Evolutionary conservation across 2,888 invertebrate genomes (phyloP), one percentile per base, ranked within the genome.

Genomic region (Gymnoscelis rufifasciata): DNA sequence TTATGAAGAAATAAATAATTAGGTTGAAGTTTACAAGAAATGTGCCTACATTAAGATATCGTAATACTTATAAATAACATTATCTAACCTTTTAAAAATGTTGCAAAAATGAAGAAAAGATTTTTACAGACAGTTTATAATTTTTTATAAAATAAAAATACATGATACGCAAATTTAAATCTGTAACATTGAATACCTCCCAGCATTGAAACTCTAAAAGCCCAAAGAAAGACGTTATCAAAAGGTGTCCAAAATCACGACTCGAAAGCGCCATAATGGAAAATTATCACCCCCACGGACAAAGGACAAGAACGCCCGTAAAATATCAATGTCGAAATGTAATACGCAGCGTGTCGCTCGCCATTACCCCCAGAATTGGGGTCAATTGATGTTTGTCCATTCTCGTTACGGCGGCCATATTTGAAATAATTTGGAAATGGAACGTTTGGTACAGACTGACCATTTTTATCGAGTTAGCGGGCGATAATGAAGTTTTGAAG

Each of bases 351-450:
- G 40, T 35, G 35, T 42, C 50, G 38, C 48, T 54, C 40, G 44
- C 57, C 55, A 57, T 57, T 57, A 57, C 53, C 59, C 52, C 39
- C 52, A 56, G 60, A 63, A 69, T 69, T 68, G 68, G 56, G 68
- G 68, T 69, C 68, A 69, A 69, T 68, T 69, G 70, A 57, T 68
- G 67, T 66, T 66, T 68, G 68, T 61, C 68, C 49, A 44, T 50
- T 44, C 56, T 57, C 54, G 56, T 56, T 56, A 54, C 54, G 47
- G 56, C 67, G 62, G 77, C 78, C 78, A 78, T 78, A 64, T 76
- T 78, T 71, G 74, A 75, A 75, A 75, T 74, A 68, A 76, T 78
- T 79, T 69, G 75, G 71, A 71, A 74, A 74, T 73, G 75, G 74
- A 68, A 71, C 74, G 41, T 45, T 31, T 42, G 43, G 51, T 45